A percentile compares a stretch with the other conserved stretches of the same genome.
These are phyloP conservation scores for Lagopus muta DNA, from an alignment of 2,113 vertebrate species.

Conservation along the genomic window DNA sequence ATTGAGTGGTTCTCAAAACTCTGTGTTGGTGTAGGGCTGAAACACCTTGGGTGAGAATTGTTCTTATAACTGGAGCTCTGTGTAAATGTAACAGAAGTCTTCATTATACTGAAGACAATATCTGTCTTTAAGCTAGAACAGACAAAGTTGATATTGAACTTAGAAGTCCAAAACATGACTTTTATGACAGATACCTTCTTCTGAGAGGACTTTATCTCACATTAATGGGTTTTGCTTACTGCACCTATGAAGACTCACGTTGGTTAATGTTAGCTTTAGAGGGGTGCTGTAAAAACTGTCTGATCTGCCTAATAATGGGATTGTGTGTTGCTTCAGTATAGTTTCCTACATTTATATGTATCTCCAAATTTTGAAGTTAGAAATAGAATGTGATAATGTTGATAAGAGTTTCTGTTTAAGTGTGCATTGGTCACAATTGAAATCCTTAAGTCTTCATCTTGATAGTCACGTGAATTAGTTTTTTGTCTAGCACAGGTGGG, in stretches of 20 bases:
- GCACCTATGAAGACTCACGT: background rate
- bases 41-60: background rate
- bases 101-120: background rate
- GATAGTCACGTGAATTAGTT: background rate
- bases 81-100: background rate
- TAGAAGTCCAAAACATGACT: background rate
- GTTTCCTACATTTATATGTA: background rate
- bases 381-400: background rate
- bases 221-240: slow-evolving; percentile 21
- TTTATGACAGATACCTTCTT: slow-evolving; percentile 17
- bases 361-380: background rate
- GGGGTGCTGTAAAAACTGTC: slow-evolving; percentile 25
- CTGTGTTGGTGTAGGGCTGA: background rate
- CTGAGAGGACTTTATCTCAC: slow-evolving; percentile 29
- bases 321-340: slow-evolving; percentile 24
- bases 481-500: background rate
- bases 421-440: background rate
- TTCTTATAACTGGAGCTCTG: background rate
- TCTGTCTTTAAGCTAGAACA: background rate
- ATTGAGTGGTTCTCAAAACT: background rate
- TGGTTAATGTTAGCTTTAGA: slow-evolving; percentile 24
- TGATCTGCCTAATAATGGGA: slow-evolving; percentile 11
- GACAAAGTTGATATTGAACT: background rate
- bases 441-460: background rate
- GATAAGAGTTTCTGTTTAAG: background rate